These are phyloP conservation scores for Drosophila nasuta DNA, from an alignment of 1,140 invertebrate species.

Conservation along the genomic window DNA sequence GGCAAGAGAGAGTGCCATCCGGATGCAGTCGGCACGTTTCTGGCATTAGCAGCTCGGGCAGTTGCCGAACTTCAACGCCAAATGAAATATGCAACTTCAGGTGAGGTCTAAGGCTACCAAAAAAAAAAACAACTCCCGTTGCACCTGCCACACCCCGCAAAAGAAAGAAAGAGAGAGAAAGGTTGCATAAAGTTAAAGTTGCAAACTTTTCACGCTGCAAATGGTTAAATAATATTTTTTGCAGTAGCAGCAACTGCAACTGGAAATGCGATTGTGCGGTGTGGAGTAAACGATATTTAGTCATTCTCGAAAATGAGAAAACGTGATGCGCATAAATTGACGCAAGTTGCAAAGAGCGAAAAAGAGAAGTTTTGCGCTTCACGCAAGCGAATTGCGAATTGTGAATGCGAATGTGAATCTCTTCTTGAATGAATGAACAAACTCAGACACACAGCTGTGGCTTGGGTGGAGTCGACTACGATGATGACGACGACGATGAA, in stretches of 20 bases:
- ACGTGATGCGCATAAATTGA: slow-evolving; percentile 84
- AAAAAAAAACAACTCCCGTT: slow-evolving; percentile 45
- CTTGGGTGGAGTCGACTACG: slow-evolving; percentile 5
- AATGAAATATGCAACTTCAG: slow-evolving; percentile 66
- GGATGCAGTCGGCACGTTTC: slow-evolving; percentile 68
- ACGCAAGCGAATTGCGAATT: slow-evolving; percentile 59
- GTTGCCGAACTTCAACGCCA: slow-evolving; percentile 62
- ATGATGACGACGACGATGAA: neutral
- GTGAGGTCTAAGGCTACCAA: slow-evolving; percentile 46
- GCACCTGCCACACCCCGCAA: slow-evolving; percentile 45
- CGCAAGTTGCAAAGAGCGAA: slow-evolving; percentile 32
- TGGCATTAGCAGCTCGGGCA: slow-evolving; percentile 58
- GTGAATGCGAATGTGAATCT: slow-evolving; percentile 66
- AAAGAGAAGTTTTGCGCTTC: slow-evolving; percentile 35
- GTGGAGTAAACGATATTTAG: slow-evolving; percentile 81
- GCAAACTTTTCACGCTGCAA: slow-evolving; percentile 49
- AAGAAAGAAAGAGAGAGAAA: neutral
- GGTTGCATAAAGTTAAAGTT: slow-evolving; percentile 3
- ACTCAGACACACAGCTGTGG: slow-evolving; percentile 6
- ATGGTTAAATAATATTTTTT: slow-evolving; percentile 60
- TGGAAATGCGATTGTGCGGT: slow-evolving; percentile 43
- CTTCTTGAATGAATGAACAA: slow-evolving; percentile 65
- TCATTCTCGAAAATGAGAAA: slow-evolving; percentile 84
- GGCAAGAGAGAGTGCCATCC: slow-evolving; percentile 22
- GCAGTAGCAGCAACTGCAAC: slow-evolving; percentile 15